Evolutionary conservation across 1,140 invertebrate genomes (phyloP).

Genomic region (Diabrotica virgifera): DNA sequence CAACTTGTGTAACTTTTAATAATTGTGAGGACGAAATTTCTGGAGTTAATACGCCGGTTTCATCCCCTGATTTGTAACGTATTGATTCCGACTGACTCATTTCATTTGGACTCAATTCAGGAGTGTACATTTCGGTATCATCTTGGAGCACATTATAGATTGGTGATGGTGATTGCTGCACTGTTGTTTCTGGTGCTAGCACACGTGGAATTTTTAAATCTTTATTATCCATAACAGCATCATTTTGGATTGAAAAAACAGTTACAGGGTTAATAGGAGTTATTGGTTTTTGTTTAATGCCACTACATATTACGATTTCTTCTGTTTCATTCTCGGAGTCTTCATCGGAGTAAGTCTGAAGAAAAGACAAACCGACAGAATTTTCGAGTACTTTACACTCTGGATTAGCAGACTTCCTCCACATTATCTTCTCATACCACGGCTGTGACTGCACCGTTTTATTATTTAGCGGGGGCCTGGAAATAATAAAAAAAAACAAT

Average conservation of each 20-base stretch:
- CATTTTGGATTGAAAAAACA: too few species aligned
- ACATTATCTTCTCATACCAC: slow-evolving; percentile 39
- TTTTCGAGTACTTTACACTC: slow-evolving; percentile 39
- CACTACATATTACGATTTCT: slow-evolving; percentile 16
- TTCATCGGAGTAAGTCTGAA: slow-evolving; percentile 41
- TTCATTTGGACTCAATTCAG: background rate
- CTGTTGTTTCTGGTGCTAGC: too few species aligned
- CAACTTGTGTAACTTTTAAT: background rate
- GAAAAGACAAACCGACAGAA: slow-evolving; percentile 40
- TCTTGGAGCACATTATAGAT: background rate
- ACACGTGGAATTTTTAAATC: too few species aligned
- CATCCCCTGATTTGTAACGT: slow-evolving; percentile 7
- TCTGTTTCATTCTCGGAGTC: slow-evolving; percentile 33
- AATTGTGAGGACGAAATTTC: background rate
- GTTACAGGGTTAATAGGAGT: too few species aligned
- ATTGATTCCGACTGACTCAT: background rate
- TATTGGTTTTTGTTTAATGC: slow-evolving; percentile 4
- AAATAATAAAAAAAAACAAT: too few species aligned
- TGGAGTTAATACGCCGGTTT: slow-evolving; percentile 7
- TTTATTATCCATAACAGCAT: too few species aligned
- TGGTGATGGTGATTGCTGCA: too few species aligned
- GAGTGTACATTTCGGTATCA: background rate
- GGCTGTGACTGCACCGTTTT: slow-evolving; percentile 12
- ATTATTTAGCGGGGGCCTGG: too few species aligned
- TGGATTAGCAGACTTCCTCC: slow-evolving; percentile 26